Evolutionary conservation across 2,888 invertebrate species (phyloP), one percentile per base, ranked within the genome.

Genomic region (Erannis defoliaria): DNA sequence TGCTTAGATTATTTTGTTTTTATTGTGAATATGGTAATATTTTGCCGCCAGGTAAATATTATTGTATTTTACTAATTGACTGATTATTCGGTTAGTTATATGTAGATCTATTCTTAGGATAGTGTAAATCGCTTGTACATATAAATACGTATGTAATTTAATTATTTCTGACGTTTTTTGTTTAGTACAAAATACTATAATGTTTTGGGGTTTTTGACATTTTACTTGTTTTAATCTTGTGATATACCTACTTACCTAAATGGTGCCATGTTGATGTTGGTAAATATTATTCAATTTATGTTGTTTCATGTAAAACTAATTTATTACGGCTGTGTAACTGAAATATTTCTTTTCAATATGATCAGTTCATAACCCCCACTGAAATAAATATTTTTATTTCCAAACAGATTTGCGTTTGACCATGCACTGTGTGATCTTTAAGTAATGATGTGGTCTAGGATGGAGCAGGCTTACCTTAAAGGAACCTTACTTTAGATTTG

Each of bases 31-130:
- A 42, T 10, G 1, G 12, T 16, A 19, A 40, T 40, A 42, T 16
- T 6, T 51, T 55, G 56, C 43, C 40, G 5, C 23, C 45, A 42
- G 56, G 37, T 60, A 58, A 61, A 43, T 73, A 65, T 75, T 76
- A 71, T 80, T 80, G 79, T 83, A 84, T 80, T 81, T 80, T 76
- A 84, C 74, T 82, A 80, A 81, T 83, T 83, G 88, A 88, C 88
- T 88, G 88, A 88, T 81, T 81, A 82, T 79, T 85, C 78, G 77
- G 79, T 84, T 86, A 84, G 80, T 82, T 80, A 67, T 74, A 73
- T 80, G 73, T 81, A 77, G 74, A 73, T 72, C 64, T 48, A 71
- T 70, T 64, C 70, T 67, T 40, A 61, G 37, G 51, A 68, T 78
- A 72, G 59, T 73, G 68, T 78, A 75, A 73, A 40, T 43, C 73